Evolutionary conservation across 2,797 vertebrate genomes (phyloP).

Genomic region (Urosaurus nigricauda): DNA sequence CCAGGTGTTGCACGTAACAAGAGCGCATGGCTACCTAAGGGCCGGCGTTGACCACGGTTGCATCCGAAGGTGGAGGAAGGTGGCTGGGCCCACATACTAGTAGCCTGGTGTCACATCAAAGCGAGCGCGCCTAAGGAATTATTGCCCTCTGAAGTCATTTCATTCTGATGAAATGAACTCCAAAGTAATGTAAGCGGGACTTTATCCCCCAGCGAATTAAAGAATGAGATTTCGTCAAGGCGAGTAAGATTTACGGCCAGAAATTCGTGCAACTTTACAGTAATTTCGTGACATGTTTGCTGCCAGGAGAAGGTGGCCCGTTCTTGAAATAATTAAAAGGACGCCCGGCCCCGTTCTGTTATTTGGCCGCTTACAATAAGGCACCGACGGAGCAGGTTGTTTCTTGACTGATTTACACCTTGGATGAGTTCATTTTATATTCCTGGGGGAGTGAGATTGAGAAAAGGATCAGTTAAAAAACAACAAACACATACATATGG

Average conservation of each 20-base stretch:
- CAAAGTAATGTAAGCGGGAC: constrained; percentile 79
- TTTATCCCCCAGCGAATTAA: constrained; percentile 82
- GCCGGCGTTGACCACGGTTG: constrained; percentile 70
- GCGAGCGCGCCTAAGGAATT: constrained; percentile 74
- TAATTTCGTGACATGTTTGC: constrained; percentile 80
- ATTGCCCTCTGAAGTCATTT: constrained; percentile 80
- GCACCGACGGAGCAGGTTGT: constrained; percentile 58
- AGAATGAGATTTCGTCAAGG: constrained; percentile 79
- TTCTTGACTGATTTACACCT: constrained; percentile 60
- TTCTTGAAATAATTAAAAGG: constrained; percentile 79
- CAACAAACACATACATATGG: constrained; percentile 1
- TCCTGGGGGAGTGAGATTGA: neutral
- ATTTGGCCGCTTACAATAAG: constrained; percentile 66
- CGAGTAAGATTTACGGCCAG: constrained; percentile 81
- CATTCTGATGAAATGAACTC: constrained; percentile 83
- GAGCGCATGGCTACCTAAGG: constrained; percentile 76
- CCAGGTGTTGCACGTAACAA: constrained; percentile 80
- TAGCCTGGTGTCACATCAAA: constrained; percentile 81
- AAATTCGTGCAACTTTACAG: constrained; percentile 79
- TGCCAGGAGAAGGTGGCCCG: constrained; percentile 68
- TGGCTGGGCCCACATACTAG: constrained; percentile 72
- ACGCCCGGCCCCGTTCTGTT: constrained; percentile 63
- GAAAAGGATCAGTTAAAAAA: constrained; percentile 28
- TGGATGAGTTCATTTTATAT: constrained; percentile 59
- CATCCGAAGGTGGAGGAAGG: constrained; percentile 73